A percentile compares a stretch with the other conserved stretches of the same genome.
phyloP scores from a whole-genome alignment of 2,113 vertebrate species.

The Varanus salvator region DNA sequence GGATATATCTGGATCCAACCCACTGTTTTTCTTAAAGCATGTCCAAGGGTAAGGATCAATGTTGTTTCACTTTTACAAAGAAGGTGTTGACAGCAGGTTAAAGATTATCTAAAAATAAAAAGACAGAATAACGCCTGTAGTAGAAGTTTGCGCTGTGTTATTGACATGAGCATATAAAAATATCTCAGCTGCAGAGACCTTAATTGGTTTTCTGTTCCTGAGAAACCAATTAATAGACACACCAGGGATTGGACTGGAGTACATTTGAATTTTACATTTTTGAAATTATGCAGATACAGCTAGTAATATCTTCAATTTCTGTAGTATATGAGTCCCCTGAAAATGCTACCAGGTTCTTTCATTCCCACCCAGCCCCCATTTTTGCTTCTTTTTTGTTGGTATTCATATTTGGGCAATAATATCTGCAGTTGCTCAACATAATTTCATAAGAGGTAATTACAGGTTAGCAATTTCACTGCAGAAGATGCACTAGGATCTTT shows the following conservation, averaged over 20 bases:
- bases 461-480: not conserved
- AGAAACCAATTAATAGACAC: constrained; percentile 53
- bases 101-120: constrained; percentile 23
- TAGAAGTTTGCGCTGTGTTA: not conserved
- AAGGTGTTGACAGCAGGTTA: not conserved
- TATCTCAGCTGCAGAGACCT: constrained; percentile 38
- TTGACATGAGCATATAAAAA: constrained; percentile 31
- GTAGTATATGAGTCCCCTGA: not conserved
- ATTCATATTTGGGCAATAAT: not conserved
- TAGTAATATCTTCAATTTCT: constrained; percentile 11
- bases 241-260: constrained; percentile 42
- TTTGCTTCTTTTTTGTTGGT: not conserved
- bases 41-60: not conserved
- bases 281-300: constrained; percentile 18
- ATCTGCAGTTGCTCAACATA: not conserved
- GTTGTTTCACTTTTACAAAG: constrained; percentile 13
- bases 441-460: not conserved
- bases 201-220: constrained; percentile 54
- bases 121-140: constrained; percentile 9
- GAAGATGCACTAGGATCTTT: not conserved
- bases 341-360: not conserved
- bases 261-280: constrained; percentile 43
- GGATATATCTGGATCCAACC: not conserved
- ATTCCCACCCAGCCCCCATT: no score
- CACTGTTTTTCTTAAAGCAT: accelerated